Base-by-base conservation (phyloP, 1,140 invertebrate species). In the Platyscapa corneri region DNA sequence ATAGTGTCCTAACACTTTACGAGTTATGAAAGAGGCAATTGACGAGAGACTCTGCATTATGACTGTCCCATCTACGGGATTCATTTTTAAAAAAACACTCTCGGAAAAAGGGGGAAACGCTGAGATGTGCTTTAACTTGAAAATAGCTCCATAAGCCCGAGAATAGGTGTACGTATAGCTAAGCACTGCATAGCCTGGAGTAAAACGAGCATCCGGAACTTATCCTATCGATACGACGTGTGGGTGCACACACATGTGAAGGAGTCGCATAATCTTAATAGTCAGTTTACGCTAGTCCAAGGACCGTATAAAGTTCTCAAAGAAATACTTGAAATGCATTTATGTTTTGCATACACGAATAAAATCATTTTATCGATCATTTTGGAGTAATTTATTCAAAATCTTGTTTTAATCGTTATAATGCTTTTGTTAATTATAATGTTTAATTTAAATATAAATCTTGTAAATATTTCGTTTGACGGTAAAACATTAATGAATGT, bases 271-370 rank as follows among this genome's bases (percentile, higher is more conserved):
- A 80, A 18, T 56, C 49, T 75, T 83, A 72, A 60, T 75, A 49
- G 49, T 60, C 67, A 42, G 81, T 75, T 83, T 53, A 32, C 81
- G 72, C 70, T 83, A 53, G 81, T 75, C 53, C 49, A 42, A 75
- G 49, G 67, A 75, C n/a, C 27, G 34, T 75, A 75, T 75, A 64
- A 83, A 64, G 53, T 83, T 42, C 53, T 37, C 70, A 32, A 27
- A 42, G 53, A 60, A 75, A 75, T 74, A 74, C 30, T n/a, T 16
- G 32, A 60, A 37, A 37, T 16, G 65, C 42, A 67, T 39, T 49
- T 46, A n/a, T 16, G n/a, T 12, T 18, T 67, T 20, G n/a, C 42
- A 39, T 46, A 60, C 0, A 27, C 8, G 32, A 78, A 30, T 46
- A 75, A 39, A 49, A 37, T 30, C n/a, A 37, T 27, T 82, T 34